These are phyloP conservation scores for Eptatretus burgeri DNA, from an alignment of 2,113 vertebrate species.

Conservation along the genomic window DNA sequence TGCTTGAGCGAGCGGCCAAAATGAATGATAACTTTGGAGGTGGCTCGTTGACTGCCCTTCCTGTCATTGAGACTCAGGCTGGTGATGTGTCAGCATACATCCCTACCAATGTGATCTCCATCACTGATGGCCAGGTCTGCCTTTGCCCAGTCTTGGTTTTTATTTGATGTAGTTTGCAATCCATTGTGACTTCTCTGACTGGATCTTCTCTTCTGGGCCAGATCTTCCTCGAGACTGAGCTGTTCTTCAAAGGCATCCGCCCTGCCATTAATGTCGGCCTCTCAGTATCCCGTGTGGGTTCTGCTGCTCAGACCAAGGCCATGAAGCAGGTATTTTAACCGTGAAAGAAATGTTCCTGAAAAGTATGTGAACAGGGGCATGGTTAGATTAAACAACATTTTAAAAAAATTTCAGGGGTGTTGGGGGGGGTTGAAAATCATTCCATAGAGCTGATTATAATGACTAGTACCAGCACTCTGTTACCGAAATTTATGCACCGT, in stretches of 20 bases:
- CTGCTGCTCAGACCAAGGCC: constrained; percentile 86
- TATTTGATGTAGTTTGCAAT: constrained; percentile 2
- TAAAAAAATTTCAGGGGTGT: not conserved
- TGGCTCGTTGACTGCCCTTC: constrained; percentile 72
- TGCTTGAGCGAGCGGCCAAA: constrained; percentile 87
- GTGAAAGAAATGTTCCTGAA: not conserved
- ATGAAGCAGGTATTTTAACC: constrained; percentile 58
- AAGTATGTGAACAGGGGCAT: too few relatives aligned
- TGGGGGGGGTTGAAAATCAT: too few relatives aligned
- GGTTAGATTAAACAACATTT: not conserved
- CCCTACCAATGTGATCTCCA: constrained; percentile 95
- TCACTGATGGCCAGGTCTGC: constrained; percentile 77
- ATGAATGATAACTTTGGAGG: constrained; percentile 90
- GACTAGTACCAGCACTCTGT: too few relatives aligned
- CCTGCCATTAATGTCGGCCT: constrained; percentile 93
- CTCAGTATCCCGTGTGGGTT: constrained; percentile 89
- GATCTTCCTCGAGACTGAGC: constrained; percentile 96
- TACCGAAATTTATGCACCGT: too few relatives aligned
- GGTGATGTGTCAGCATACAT: constrained; percentile 97
- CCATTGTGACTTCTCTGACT: not conserved
- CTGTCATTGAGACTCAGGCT: constrained; percentile 93
- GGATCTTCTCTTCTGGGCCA: constrained; percentile 12
- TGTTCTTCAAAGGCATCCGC: constrained; percentile 97
- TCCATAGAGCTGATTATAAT: too few relatives aligned
- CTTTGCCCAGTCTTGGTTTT: not conserved